Evolutionary conservation across 2,113 vertebrate species (phyloP), one percentile per base, ranked within the genome.

Genomic region (Rhinolophus sinicus): DNA sequence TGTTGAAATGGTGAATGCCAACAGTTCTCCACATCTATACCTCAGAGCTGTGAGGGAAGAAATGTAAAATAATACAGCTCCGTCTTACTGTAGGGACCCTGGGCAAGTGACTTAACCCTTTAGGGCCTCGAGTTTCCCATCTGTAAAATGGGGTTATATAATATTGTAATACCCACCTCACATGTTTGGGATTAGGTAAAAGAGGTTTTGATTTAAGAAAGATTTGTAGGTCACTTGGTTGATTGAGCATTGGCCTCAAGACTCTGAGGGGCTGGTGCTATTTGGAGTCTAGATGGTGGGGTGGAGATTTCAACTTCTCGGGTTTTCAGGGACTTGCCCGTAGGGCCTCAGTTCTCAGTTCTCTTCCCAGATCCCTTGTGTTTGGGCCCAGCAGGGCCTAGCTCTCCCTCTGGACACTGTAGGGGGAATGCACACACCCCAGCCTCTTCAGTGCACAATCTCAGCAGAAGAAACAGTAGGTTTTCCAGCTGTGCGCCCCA

Each of bases 1-100:
- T 77, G 78, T 64, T 83, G 75, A 93, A 91, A 95, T 28, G 54
- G 52, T 40, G 16, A 84, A 84, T 88, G 47, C 21, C 80, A 87
- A 86, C 33, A 33, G 8, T 78, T 87, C 44, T 92, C 83, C 38
- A 67, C 0, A 0, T 73, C 83, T 82, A 52, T 33, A 70, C 19
- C 44, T 88, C 73, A 90, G 52, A 22, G 24, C 56, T 62, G 6
- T 64, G n/a, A 62, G 54, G 70, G 38, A 88, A 93, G 60, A 58
- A 19, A 62, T 21, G 4, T 60, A 67, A 94, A 94, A 40, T n/a
- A 78, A 19, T 44, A 58, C 65, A 97, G 84, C 8, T 14, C 5
- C 30, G 26, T 76, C 28, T 76, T 96, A 58, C 24, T 13, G 19
- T 65, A 44, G 38, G 77, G 26, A 64, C 60, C 24, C n/a, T 76